These are phyloP conservation scores for Cryptotis parvus DNA, from an alignment of 2,113 vertebrate genomes.

Conservation along the genomic window DNA sequence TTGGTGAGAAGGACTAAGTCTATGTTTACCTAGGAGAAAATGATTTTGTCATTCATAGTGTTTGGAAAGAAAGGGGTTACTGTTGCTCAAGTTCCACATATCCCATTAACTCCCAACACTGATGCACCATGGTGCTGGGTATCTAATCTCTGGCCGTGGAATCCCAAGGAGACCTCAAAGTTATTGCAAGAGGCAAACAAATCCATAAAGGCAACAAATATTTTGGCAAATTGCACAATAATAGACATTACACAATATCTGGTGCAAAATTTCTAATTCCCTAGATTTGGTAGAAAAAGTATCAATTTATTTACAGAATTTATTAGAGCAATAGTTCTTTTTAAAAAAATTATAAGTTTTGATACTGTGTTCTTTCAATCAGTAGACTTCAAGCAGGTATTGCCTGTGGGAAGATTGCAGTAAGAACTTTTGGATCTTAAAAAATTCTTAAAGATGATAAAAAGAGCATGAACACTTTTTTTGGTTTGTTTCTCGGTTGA, in stretches of 20 bases:
- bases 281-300: neutral
- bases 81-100: neutral
- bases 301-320: neutral
- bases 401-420: neutral
- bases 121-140: neutral
- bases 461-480: neutral
- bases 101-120: neutral
- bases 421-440: neutral
- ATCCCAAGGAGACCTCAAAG: neutral
- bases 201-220: neutral
- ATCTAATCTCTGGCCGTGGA: neutral
- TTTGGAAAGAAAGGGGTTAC: neutral
- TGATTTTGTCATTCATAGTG: neutral
- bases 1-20: neutral
- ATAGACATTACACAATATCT: neutral
- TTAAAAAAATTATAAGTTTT: neutral
- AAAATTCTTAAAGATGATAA: neutral
- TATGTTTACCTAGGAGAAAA: neutral
- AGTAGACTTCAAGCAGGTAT: neutral
- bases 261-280: constrained; percentile 37
- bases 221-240: constrained; percentile 33
- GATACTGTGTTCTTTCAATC: constrained; percentile 25
- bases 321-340: neutral
- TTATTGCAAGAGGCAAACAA: neutral
- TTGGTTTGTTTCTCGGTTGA: constrained; percentile 40